Conservation (phyloP, 30 jellyfish, hydroid and myxozoan genomes). For the Euphysa ruthae region DNA sequence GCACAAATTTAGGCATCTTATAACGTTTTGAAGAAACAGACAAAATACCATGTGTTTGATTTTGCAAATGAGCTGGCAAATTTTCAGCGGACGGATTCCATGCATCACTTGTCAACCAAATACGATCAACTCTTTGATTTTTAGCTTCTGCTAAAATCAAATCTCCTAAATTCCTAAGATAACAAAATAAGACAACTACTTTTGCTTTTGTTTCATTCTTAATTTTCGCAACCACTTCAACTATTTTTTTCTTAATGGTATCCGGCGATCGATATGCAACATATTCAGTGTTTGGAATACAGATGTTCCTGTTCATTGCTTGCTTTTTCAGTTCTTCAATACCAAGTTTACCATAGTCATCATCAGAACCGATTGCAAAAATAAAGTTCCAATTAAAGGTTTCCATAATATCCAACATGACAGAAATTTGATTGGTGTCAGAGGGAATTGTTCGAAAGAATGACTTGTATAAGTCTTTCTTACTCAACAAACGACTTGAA, state of each 20-base stretch:
- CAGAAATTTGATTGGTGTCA: constrained; percentile 72
- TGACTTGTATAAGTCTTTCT: constrained; percentile 59
- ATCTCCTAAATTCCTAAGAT: constrained; percentile 50
- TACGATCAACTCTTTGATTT: constrained; percentile 33
- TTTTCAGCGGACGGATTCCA: constrained; percentile 63
- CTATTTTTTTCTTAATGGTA: constrained; percentile 29
- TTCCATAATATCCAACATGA: constrained; percentile 65
- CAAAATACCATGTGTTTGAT: constrained; percentile 50
- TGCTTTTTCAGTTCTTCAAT: constrained; percentile 51
- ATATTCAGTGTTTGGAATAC: constrained; percentile 69
- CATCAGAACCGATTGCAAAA: constrained; percentile 87
- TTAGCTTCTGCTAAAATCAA: constrained; percentile 60
- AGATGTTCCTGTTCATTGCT: constrained; percentile 48
- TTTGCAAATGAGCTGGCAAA: constrained; percentile 12
- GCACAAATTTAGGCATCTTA: constrained; percentile 39
- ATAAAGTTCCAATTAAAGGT: constrained; percentile 70
- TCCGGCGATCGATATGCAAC: constrained; percentile 40
- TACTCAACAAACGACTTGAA: constrained; percentile 79
- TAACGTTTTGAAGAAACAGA: constrained; percentile 49
- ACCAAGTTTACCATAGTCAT: constrained; percentile 86
- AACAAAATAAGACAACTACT: constrained; percentile 67
- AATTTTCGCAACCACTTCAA: constrained; percentile 25
- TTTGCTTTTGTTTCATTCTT: constrained; percentile 49
- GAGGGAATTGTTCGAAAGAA: constrained; percentile 90
- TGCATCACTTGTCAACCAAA: constrained; percentile 95